Percentiles rank a stretch among this genome's conserved stretches.
These are phyloP conservation scores for Felis chaus DNA, from an alignment of 2,113 vertebrate genomes.

Conservation along the genomic window DNA sequence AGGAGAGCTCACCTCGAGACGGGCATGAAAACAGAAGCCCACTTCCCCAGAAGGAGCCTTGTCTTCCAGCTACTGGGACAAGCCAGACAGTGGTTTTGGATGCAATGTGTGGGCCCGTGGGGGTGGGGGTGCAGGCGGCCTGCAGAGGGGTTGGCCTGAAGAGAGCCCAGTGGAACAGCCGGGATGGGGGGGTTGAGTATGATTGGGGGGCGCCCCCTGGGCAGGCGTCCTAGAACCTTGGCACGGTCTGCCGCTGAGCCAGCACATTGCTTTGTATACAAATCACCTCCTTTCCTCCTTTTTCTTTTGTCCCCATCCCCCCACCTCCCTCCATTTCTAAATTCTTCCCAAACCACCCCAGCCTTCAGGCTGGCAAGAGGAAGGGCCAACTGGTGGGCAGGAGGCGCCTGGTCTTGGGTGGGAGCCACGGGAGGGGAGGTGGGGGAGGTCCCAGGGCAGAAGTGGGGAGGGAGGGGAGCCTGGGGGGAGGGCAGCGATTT, in stretches of 20 bases:
- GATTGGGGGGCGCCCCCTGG: constrained; percentile 55
- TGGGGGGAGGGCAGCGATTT: neutral
- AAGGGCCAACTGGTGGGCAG: neutral
- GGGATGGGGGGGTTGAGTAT: neutral
- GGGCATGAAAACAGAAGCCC: neutral
- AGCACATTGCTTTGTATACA: constrained; percentile 74
- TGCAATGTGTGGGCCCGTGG: neutral
- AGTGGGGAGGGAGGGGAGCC: neutral
- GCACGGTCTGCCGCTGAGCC: constrained; percentile 61
- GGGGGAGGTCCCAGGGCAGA: constrained; percentile 1
- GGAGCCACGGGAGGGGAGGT: neutral
- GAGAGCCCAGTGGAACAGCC: neutral
- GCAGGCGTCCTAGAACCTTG: constrained; percentile 53
- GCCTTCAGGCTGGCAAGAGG: neutral
- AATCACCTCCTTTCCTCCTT: constrained; percentile 68
- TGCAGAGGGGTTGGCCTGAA: neutral
- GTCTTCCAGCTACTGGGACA: neutral
- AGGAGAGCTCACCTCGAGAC: neutral
- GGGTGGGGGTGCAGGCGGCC: neutral
- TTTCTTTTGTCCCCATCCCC: constrained; percentile 35
- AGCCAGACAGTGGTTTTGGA: neutral
- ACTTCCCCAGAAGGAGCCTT: neutral
- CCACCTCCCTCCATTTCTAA: constrained; percentile 54
- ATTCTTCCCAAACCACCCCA: constrained; percentile 63
- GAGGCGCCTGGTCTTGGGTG: constrained; percentile 19